Percentiles rank a stretch among this genome's conserved stretches.
phyloP scores from a whole-genome alignment of 2,113 vertebrate genomes.

The Forbesichthys papilliferus region DNA sequence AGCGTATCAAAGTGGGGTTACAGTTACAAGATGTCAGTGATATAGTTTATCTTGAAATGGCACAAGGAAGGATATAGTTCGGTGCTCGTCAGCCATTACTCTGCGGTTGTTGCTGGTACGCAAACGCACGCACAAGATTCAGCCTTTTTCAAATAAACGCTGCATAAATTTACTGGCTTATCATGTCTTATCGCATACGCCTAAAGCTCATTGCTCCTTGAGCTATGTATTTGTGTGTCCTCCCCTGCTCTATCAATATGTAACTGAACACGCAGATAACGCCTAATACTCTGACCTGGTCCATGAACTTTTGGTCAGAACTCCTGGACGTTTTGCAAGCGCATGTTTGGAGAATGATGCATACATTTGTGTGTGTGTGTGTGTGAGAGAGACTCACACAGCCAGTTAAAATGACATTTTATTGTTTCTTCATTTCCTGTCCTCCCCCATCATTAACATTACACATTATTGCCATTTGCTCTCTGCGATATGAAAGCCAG shows the following conservation, averaged over 20 bases:
- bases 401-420: no score
- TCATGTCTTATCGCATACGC: constrained; percentile 42
- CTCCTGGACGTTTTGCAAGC: constrained; percentile 35
- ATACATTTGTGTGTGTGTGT: not conserved
- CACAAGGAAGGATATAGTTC: not conserved
- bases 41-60: no score
- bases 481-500: no score
- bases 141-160: not conserved
- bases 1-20: no score
- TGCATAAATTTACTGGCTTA: constrained; percentile 38
- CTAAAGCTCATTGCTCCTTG: constrained; percentile 47
- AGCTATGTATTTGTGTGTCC: not conserved
- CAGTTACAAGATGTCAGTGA: no score
- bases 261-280: constrained; percentile 62
- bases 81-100: constrained; percentile 2
- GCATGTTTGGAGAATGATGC: not conserved
- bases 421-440: not conserved
- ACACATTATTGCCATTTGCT: no score
- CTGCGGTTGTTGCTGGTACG: not conserved
- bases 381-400: not conserved
- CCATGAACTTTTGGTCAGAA: constrained; percentile 33
- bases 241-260: constrained; percentile 59
- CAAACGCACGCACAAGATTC: not conserved
- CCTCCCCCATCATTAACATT: no score
- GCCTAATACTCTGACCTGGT: constrained; percentile 66